phyloP scores from a whole-genome alignment of 2,113 vertebrate genomes.

The Strix uralensis region DNA sequence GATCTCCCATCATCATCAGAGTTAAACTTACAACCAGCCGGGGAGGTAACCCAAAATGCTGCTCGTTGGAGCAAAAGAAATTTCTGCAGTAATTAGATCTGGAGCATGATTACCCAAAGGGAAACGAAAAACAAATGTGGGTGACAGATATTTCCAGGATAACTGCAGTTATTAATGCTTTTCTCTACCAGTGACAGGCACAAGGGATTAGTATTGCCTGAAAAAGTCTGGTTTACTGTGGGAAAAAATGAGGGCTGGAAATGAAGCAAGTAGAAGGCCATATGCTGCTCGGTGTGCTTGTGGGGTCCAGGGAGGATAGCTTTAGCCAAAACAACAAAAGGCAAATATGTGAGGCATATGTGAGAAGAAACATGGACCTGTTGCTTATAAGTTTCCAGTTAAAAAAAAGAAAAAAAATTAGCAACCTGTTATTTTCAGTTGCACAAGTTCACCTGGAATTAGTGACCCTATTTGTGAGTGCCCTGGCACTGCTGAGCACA shows the following conservation, averaged over 20 bases:
- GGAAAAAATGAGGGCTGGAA: constrained; percentile 60
- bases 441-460: rapidly evolving
- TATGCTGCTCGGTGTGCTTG: constrained; percentile 50
- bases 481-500: not conserved
- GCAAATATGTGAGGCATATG: constrained; percentile 54
- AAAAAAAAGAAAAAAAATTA: not conserved
- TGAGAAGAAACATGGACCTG: constrained; percentile 49
- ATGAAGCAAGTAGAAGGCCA: constrained; percentile 62
- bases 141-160: constrained; percentile 68
- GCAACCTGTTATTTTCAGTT: not conserved
- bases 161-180: constrained; percentile 69
- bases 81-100: constrained; percentile 66
- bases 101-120: constrained; percentile 60
- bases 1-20: not conserved
- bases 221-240: constrained; percentile 60
- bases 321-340: constrained; percentile 60
- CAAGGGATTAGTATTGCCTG: constrained; percentile 60
- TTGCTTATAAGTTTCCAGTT: constrained; percentile 34
- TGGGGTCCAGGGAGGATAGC: constrained; percentile 41
- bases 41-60: constrained; percentile 16
- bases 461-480: not conserved
- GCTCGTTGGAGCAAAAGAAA: constrained; percentile 45
- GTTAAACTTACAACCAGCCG: not conserved
- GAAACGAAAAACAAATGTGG: constrained; percentile 58
- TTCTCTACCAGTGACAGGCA: constrained; percentile 58